These are phyloP conservation scores for Cataglyphis albicans DNA, from an alignment of 2,888 invertebrate species.

Conservation along the genomic window DNA sequence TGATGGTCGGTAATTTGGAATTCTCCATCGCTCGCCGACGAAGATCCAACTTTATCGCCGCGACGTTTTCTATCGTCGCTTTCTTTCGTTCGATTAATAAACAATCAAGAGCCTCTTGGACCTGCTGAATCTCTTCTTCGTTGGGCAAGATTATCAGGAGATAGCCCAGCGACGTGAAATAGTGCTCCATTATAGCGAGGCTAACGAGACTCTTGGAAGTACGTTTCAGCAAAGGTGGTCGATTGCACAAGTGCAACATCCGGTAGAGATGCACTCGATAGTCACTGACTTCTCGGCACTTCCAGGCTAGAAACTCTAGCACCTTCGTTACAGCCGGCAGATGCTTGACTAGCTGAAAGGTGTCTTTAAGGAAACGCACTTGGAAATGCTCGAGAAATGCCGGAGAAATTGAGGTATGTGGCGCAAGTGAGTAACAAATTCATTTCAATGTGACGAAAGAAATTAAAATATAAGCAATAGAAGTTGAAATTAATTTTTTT, in stretches of 20 bases:
- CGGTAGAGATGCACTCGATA: conserved; percentile 77
- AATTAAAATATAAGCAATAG: not conserved
- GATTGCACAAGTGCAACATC: conserved; percentile 80
- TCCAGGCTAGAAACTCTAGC: conserved; percentile 81
- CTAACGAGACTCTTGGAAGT: conserved; percentile 79
- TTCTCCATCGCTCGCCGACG: conserved; percentile 77
- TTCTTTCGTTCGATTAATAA: conserved; percentile 62
- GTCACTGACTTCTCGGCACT: conserved; percentile 63
- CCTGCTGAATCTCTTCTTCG: conserved; percentile 60
- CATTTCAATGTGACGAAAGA: not conserved
- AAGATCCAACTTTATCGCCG: conserved; percentile 71
- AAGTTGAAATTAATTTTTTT: conserved; percentile 1
- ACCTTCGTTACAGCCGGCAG: conserved; percentile 81
- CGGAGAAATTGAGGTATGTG: not conserved
- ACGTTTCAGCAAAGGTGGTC: conserved; percentile 80
- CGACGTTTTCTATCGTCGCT: conserved; percentile 22
- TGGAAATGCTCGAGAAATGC: not conserved
- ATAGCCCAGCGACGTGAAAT: conserved; percentile 83
- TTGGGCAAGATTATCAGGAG: conserved; percentile 78
- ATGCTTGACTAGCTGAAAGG: conserved; percentile 81
- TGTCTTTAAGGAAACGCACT: conserved; percentile 57
- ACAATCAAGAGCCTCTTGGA: conserved; percentile 73
- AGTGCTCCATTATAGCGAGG: conserved; percentile 78
- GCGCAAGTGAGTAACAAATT: not conserved
- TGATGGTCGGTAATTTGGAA: conserved; percentile 82